A percentile compares a stretch with the other conserved stretches of the same genome.
These are phyloP conservation scores for Platanista minor DNA, from an alignment of 2,113 vertebrate species.

Conservation along the genomic window DNA sequence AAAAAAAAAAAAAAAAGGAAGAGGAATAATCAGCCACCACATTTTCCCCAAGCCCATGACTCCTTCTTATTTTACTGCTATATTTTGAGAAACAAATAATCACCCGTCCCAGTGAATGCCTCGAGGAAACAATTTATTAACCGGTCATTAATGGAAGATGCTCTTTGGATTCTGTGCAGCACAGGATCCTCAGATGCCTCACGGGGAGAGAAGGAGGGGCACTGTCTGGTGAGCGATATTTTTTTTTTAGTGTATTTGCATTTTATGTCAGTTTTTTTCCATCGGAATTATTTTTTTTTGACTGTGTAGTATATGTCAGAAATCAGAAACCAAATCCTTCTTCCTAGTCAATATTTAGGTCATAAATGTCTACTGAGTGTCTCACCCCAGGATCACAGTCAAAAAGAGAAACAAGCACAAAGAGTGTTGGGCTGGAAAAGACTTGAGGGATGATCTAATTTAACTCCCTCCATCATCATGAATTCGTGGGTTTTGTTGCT, in stretches of 20 bases:
- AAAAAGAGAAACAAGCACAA: neutral
- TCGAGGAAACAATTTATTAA: constrained; percentile 1
- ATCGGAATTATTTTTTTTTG: neutral
- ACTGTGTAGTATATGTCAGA: neutral
- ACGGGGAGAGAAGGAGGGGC: neutral
- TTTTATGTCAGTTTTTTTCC: neutral
- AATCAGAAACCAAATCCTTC: constrained; percentile 17
- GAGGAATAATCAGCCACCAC: neutral
- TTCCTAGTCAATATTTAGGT: neutral
- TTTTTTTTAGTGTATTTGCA: neutral
- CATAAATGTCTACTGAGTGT: neutral
- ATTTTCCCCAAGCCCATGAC: neutral
- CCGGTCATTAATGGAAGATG: neutral
- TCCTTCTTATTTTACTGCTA: neutral
- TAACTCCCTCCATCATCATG: neutral
- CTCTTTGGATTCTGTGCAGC: neutral
- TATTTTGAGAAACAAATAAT: constrained; percentile 21
- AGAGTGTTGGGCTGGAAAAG: neutral
- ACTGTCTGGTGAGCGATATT: neutral
- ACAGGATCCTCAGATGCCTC: neutral
- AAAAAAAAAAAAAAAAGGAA: neutral
- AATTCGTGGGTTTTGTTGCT: neutral
- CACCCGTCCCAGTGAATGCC: neutral
- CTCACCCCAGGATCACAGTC: neutral
- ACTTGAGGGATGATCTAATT: neutral